phyloP scores from a whole-genome alignment of 2,797 vertebrate species.

The Danio kyathit region DNA sequence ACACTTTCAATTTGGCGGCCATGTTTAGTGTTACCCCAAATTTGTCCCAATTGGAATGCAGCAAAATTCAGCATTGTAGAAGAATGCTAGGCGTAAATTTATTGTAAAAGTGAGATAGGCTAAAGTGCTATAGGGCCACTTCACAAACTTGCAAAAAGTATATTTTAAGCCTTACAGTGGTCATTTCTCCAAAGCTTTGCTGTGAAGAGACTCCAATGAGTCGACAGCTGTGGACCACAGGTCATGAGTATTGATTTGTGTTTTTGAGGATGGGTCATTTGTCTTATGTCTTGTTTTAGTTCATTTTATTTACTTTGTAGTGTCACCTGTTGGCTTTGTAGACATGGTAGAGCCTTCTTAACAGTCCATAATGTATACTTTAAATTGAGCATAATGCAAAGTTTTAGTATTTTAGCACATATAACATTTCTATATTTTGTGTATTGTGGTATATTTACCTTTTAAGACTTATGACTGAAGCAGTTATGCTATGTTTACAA shows the following conservation, averaged over 20 bases:
- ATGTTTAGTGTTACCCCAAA: too few relatives aligned
- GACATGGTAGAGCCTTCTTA: background rate
- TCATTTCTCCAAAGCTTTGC: constrained; percentile 13
- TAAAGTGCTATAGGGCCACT: too few relatives aligned
- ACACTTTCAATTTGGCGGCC: too few relatives aligned
- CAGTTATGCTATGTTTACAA: constrained; percentile 15
- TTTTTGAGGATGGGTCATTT: constrained; percentile 27
- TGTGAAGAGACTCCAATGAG: background rate
- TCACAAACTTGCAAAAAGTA: background rate
- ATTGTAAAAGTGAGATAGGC: too few relatives aligned
- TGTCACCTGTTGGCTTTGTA: background rate
- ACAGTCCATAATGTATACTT: background rate
- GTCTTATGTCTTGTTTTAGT: background rate
- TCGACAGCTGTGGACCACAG: background rate
- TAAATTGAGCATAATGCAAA: background rate
- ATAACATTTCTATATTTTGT: background rate
- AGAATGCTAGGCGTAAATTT: too few relatives aligned
- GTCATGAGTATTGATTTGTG: background rate
- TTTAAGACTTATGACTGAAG: background rate
- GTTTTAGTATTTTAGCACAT: background rate
- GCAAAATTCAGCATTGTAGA: too few relatives aligned
- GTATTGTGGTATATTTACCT: background rate
- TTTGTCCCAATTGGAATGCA: too few relatives aligned
- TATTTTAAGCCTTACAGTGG: background rate
- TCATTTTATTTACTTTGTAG: constrained; percentile 2